Base-by-base conservation (phyloP, 2,888 invertebrate genomes). In the Boloria selene region DNA sequence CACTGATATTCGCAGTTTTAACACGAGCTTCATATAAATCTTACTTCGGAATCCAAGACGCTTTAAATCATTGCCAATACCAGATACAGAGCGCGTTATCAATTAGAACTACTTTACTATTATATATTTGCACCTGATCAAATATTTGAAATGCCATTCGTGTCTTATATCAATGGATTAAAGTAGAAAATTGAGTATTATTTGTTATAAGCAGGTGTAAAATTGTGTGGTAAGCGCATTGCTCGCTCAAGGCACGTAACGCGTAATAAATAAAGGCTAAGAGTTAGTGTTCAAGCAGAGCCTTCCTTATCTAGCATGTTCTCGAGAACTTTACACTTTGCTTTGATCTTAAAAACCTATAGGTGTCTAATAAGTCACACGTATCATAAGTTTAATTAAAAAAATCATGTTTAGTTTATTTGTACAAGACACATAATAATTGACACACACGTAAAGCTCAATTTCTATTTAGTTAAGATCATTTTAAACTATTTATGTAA, bases 191-290 rank as follows among this genome's bases (percentile, higher is more conserved):
- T 83, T 26, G 74, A 55, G 66, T 74, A 70, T 54, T 69, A 49
- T 50, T 73, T 38, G 67, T 64, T 65, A 70, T 71, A 58, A 60
- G 62, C 65, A 72, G 64, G 67, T 65, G 78, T 75, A 76, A 74
- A 76, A 62, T 49, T 63, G 68, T 68, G 64, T 72, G 77, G 80
- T 75, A 67, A 70, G 79, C 75, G 79, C 81, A 81, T 83, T 79
- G 79, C 80, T 80, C 77, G 88, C 86, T 87, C 79, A 79, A 81
- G 82, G 87, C 86, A 84, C 84, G 86, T 87, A 86, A 85, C 86
- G 82, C 80, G 80, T 85, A 82, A 87, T 90, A 89, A 90, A 91
- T 90, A 90, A 87, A 84, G 79, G 75, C 78, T 72, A 78, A 86
- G 87, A 88, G 82, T 88, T 87, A 88, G 83, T 83, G 79, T 79